Percentiles rank a stretch among this genome's conserved stretches.
Conservation (phyloP, 2,113 vertebrate genomes). For the Hyperoodon ampullatus region DNA sequence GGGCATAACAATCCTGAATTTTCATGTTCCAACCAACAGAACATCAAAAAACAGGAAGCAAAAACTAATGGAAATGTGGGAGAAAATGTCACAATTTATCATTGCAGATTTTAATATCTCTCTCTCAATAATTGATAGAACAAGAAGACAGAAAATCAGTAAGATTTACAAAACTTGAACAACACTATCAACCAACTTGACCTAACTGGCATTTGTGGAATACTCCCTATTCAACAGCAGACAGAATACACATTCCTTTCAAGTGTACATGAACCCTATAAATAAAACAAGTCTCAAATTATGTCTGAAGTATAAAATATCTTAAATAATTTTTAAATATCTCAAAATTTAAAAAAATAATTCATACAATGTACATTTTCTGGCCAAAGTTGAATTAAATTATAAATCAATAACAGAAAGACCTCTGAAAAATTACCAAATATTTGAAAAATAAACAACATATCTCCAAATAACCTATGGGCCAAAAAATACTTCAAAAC, state of each 20-base stretch:
- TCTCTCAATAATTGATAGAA: background rate
- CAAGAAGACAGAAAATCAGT: background rate
- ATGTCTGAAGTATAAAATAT: background rate
- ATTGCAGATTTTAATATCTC: background rate
- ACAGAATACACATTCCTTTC: background rate
- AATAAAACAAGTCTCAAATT: constrained; percentile 9
- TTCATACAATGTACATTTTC: constrained; percentile 2
- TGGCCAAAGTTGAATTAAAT: background rate
- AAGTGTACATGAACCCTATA: constrained; percentile 7
- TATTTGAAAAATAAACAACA: constrained; percentile 24
- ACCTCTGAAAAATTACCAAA: constrained; percentile 30
- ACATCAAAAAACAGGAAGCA: constrained; percentile 18
- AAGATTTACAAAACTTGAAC: background rate
- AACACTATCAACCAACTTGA: background rate
- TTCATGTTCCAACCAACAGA: background rate
- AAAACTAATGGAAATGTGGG: background rate
- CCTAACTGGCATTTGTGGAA: background rate
- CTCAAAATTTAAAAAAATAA: background rate
- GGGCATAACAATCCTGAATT: background rate
- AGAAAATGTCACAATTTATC: background rate
- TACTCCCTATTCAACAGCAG: background rate
- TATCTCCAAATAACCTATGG: constrained; percentile 10
- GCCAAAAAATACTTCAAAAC: background rate
- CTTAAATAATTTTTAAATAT: background rate
- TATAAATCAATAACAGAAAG: constrained; percentile 41